Conservation (phyloP, 23 tunicate genomes). For the Oikopleura dioica region DNA sequence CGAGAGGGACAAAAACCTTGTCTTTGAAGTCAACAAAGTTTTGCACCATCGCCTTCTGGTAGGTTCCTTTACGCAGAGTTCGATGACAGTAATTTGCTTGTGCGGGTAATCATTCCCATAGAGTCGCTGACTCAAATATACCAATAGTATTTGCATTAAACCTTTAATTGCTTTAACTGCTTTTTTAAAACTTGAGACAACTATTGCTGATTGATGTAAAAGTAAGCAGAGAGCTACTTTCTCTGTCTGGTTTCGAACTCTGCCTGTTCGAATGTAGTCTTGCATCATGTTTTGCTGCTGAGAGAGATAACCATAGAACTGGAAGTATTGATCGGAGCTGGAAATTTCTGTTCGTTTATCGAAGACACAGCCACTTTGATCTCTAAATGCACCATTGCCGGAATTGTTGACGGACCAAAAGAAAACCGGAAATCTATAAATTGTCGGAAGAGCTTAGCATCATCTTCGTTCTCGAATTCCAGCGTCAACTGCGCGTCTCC, state of each 20-base stretch:
- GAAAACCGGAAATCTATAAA: neutral
- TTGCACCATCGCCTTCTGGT: conserved; percentile 97
- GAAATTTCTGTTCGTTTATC: conserved; percentile 77
- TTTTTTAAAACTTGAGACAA: too few species aligned
- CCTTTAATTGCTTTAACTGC: too few species aligned
- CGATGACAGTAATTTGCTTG: too few species aligned
- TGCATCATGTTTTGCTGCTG: conserved; percentile 99
- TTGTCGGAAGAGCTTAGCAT: neutral
- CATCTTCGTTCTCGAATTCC: neutral
- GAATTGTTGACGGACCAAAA: neutral
- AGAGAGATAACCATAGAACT: conserved; percentile 94
- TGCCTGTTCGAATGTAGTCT: conserved; percentile 90
- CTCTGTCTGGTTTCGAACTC: too few species aligned
- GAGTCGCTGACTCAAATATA: too few species aligned
- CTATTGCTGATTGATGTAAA: too few species aligned
- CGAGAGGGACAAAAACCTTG: conserved; percentile 25
- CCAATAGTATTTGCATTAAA: too few species aligned
- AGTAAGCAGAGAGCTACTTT: too few species aligned
- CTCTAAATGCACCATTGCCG: neutral
- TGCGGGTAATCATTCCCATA: too few species aligned
- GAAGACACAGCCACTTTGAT: conserved; percentile 17
- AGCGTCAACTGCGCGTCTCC: neutral
- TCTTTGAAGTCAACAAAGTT: conserved; percentile 74
- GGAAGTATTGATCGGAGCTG: conserved; percentile 72
- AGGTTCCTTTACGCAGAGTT: too few species aligned